Evolutionary conservation across 2,888 invertebrate genomes (phyloP).

Genomic region (Cataglyphis livida): DNA sequence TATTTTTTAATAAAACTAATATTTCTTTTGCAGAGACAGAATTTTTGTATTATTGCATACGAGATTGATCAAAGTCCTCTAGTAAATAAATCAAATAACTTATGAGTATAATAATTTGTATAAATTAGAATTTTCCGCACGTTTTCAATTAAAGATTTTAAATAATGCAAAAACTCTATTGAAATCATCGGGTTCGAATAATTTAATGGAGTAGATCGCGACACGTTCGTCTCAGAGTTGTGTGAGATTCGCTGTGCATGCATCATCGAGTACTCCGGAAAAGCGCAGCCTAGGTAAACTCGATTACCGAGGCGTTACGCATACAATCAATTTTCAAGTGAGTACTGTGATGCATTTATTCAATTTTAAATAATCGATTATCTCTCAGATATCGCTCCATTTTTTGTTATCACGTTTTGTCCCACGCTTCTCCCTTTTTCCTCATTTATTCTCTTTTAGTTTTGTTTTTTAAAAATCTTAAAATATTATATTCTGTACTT

Average conservation of each 20-base stretch:
- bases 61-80: background rate
- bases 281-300: constrained; percentile 44
- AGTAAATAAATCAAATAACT: background rate
- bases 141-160: background rate
- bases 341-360: constrained; percentile 24
- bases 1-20: background rate
- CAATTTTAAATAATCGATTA: constrained; percentile 52
- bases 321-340: constrained; percentile 51
- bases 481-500: background rate
- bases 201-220: background rate
- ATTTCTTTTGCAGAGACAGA: background rate
- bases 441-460: background rate
- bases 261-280: constrained; percentile 44
- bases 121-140: background rate
- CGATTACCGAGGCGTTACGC: constrained; percentile 45
- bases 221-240: constrained; percentile 22
- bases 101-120: background rate
- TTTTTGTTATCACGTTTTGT: constrained; percentile 4
- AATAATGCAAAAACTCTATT: background rate
- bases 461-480: constrained; percentile 9
- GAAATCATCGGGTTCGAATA: background rate
- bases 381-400: background rate
- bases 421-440: background rate
- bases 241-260: constrained; percentile 39
- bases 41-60: background rate